Base-by-base conservation (phyloP, 2,797 vertebrate species). In the Acanthopagrus latus region DNA sequence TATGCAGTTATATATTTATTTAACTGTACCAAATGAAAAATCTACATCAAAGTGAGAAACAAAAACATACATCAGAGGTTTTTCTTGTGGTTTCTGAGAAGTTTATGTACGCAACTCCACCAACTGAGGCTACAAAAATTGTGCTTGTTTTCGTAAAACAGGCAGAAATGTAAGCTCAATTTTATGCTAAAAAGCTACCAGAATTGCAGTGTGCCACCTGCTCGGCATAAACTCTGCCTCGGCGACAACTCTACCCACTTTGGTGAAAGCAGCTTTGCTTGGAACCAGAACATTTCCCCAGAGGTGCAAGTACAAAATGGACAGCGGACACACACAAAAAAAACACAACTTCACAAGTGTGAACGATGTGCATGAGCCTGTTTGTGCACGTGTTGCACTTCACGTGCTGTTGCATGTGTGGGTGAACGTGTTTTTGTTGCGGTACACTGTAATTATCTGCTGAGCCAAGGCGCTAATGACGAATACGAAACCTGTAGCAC, bases 161-260 rank as follows among this genome's bases (percentile, higher is more conserved):
- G 50, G 38, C 1, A 9, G 10, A 68, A 41, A 71, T 7, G 8
- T 23, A 12, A 20, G 48, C 56, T 57, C 38, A 65, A 60, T 74
- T 68, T 83, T 8, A 76, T 63, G 44, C 25, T 74, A 74, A 74
- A 71, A 60, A 48, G 66, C 11, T 17, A 23, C 54, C 20, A 46
- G 7, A 55, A 62, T 59, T 73, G 48, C 43, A 54, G n/a, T 18
- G 67, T 57, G 47, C 65, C 52, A 60, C 41, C 64, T 70, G 66
- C 46, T 78, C 16, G 5, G 54, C 58, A 51, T 75, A 77, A 81
- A 80, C 48, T 55, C 70, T n/a, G 65, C 64, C 51, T 88, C 43
- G 25, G 56, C 66, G 74, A 33, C 69, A 70, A 29, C 71, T 48
- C 56, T 50, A 62, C 46, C 81, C 50, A 71, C 67, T 80, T 62